phyloP scores from a whole-genome alignment of 64 coral and sea anemone genomes.

The Dendronephthya gigantea region DNA sequence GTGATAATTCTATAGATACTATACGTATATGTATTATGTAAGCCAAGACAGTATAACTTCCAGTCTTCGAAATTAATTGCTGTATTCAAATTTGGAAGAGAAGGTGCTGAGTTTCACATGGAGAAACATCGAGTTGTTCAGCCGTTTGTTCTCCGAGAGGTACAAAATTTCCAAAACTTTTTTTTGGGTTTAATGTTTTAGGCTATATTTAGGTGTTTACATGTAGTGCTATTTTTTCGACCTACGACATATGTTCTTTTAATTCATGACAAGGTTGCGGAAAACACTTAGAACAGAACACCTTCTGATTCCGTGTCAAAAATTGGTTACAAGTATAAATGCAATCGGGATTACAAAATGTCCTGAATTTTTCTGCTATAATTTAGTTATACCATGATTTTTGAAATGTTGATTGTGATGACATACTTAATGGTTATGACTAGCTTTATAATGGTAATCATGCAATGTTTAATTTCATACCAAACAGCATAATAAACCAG shows the following conservation, averaged over 20 bases:
- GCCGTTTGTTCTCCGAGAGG: not conserved
- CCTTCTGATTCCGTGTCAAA: no score
- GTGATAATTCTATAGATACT: no score
- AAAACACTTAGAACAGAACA: no score
- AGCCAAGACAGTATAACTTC: no score
- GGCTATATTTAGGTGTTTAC: not conserved
- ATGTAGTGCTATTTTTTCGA: not conserved
- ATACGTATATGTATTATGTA: no score
- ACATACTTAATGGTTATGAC: not conserved
- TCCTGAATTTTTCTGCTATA: no score
- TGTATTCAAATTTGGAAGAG: no score
- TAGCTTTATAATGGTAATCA: not conserved
- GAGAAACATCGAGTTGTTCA: not conserved
- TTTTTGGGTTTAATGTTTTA: not conserved
- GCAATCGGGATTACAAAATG: no score
- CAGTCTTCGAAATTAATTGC: no score
- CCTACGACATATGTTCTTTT: not conserved
- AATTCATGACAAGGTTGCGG: no score
- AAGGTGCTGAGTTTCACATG: no score
- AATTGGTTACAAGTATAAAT: no score
- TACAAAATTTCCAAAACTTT: not conserved
- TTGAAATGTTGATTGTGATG: not conserved
- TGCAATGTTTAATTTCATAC: slow-evolving; percentile 17
- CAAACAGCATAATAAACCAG: not conserved
- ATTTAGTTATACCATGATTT: not conserved